Base-by-base conservation (phyloP, 92 coral and sea anemone species). In the Porites rus region DNA sequence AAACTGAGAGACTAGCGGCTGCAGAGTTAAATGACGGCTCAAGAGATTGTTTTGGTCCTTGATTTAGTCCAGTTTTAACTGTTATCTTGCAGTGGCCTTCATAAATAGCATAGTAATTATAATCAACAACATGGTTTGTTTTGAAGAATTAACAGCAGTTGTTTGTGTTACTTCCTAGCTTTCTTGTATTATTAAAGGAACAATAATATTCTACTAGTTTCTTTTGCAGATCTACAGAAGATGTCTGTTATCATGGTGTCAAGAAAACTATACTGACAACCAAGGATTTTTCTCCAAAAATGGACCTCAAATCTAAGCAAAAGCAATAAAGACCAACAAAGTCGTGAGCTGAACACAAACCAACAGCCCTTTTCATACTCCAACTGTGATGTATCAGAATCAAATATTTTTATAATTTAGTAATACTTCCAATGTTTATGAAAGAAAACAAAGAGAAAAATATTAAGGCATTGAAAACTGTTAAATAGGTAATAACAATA, bases 151-250 rank as follows among this genome's bases (percentile, higher is more conserved):
- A 72, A 72, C 51, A 66, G 72, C 72, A 66, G 72, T 66, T 10
- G 1, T 66, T 66, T 13, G 21, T 74, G 78, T 74, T 74, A 46
- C 78, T 74, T 74, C 43, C 76, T 10, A 14, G 76, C 78, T 74
- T 74, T 25, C 78, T 74, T 74, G 50, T 74, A 50, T 74, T 51
- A 51, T 74, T 74, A 17, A 74, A 50, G 62, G 78, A 74, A 51
- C 61, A 74, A 74, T 50, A 74, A 74, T 51, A 74, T 51, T 74
- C 78, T 16, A 74, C 78, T 74, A 74, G 62, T 50, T 74, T 74
- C 62, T 74, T 74, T 51, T 25, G 74, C 74, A 69, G 38, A 69
- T 69, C 38, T 24, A 69, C 18, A 21, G 31, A 67, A 18, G 51
- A 69, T 69, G 51, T 25, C 74, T 21, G 74, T 25, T 20, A 20